These are phyloP conservation scores for Polyodon spathula DNA, from an alignment of 2,113 vertebrate genomes.

Conservation along the genomic window DNA sequence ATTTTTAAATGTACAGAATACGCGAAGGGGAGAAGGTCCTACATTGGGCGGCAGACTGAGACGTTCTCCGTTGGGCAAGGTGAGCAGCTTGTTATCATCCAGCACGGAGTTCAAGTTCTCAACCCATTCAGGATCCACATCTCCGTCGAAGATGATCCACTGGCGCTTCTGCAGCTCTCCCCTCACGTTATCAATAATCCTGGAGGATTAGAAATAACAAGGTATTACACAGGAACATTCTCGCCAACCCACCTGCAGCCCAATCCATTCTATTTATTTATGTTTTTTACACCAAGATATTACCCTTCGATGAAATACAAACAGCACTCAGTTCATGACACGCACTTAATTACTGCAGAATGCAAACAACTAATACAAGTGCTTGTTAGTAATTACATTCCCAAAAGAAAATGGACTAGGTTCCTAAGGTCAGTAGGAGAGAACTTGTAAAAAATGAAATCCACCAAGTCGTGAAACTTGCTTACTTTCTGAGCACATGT, in stretches of 20 bases:
- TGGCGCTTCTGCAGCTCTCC: constrained; percentile 95
- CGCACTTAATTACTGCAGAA: no score
- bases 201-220: constrained; percentile 27
- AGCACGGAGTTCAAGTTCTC: constrained; percentile 96
- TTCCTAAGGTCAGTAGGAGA: background rate
- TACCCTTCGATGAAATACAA: no score
- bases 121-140: constrained; percentile 97
- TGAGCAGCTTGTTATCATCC: constrained; percentile 95
- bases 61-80: constrained; percentile 92
- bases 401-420: no score
- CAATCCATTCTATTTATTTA: no score
- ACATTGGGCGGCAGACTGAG: constrained; percentile 97
- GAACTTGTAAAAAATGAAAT: no score
- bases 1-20: background rate
- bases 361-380: no score
- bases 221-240: background rate
- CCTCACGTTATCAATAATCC: constrained; percentile 95
- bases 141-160: constrained; percentile 96
- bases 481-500: constrained; percentile 92
- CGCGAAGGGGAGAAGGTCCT: constrained; percentile 14
- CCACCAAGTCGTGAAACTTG: constrained; percentile 11
- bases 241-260: no score
- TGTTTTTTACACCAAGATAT: no score
- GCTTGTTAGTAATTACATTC: no score
- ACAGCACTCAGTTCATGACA: no score